These are phyloP conservation scores for Ericerus pela DNA, from an alignment of 1,140 invertebrate genomes.

Conservation along the genomic window DNA sequence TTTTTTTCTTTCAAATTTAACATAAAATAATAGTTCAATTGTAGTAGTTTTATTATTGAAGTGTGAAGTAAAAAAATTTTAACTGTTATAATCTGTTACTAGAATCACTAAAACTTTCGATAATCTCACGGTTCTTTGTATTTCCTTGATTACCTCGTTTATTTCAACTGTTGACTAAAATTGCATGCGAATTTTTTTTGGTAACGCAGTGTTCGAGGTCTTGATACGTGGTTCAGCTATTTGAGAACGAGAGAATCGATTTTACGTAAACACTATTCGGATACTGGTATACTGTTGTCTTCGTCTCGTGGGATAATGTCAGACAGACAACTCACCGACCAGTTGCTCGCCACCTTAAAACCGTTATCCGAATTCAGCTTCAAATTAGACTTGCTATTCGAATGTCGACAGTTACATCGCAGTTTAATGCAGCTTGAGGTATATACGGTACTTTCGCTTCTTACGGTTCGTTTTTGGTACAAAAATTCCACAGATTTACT, in stretches of 20 bases:
- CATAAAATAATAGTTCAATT: not conserved
- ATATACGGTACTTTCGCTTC: not conserved
- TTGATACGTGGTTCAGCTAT: conserved; percentile 75
- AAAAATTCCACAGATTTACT: not conserved
- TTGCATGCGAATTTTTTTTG: not conserved
- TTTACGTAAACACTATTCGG: conserved; percentile 62
- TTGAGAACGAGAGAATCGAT: conserved; percentile 64
- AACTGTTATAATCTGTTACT: not conserved
- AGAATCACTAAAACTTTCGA: not conserved
- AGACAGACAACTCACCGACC: conserved; percentile 48
- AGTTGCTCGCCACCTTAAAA: conserved; percentile 53
- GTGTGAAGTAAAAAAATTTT: not conserved
- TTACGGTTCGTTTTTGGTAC: not conserved
- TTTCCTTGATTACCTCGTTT: conserved; percentile 6
- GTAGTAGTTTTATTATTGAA: not conserved
- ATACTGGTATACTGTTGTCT: conserved; percentile 51
- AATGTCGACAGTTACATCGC: conserved; percentile 56
- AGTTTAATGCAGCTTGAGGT: conserved; percentile 36
- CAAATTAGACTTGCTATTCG: conserved; percentile 63
- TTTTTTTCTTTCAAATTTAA: not conserved
- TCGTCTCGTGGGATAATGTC: conserved; percentile 46
- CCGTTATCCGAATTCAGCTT: conserved; percentile 61
- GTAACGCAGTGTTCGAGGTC: conserved; percentile 51
- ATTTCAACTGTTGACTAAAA: not conserved
- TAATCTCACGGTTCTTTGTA: not conserved